Evolutionary conservation across 1,140 invertebrate genomes (phyloP).

Genomic region (Carposina sasakii): DNA sequence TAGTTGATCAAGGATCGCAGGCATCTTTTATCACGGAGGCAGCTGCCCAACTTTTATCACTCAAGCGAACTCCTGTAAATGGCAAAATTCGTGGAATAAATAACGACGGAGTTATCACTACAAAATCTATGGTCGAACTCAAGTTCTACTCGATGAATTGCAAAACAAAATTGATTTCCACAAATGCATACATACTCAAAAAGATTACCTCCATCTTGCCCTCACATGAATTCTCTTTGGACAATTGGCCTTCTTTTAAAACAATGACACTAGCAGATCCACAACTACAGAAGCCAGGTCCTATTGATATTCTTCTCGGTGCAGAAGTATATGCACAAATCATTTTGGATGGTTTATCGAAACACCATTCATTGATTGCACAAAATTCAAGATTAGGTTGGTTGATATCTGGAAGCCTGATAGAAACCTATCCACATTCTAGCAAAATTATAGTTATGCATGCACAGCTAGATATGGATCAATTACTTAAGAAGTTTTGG

Average conservation of each 20-base stretch:
- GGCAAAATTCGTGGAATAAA: constrained; percentile 22
- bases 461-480: constrained; percentile 13
- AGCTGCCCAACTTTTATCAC: constrained; percentile 12
- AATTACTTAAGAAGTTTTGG: constrained; percentile 24
- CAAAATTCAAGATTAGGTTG: constrained; percentile 13
- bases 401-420: constrained; percentile 21
- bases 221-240: constrained; percentile 7
- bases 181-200: constrained; percentile 21
- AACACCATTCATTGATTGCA: constrained; percentile 9
- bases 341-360: constrained; percentile 19
- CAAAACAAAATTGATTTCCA: background rate
- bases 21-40: constrained; percentile 17
- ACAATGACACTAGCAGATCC: constrained; percentile 23
- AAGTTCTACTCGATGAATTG: constrained; percentile 8
- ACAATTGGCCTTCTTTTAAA: constrained; percentile 8
- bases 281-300: constrained; percentile 20
- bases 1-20: constrained; percentile 24
- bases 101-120: constrained; percentile 18
- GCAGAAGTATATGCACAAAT: constrained; percentile 22
- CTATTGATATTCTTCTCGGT: constrained; percentile 26
- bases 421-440: background rate
- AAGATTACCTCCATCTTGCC: constrained; percentile 23
- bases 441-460: background rate
- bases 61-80: constrained; percentile 13
- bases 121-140: constrained; percentile 19